Evolutionary conservation across 2,113 vertebrate genomes (phyloP).

Genomic region (Myrmophylax atrothorax): DNA sequence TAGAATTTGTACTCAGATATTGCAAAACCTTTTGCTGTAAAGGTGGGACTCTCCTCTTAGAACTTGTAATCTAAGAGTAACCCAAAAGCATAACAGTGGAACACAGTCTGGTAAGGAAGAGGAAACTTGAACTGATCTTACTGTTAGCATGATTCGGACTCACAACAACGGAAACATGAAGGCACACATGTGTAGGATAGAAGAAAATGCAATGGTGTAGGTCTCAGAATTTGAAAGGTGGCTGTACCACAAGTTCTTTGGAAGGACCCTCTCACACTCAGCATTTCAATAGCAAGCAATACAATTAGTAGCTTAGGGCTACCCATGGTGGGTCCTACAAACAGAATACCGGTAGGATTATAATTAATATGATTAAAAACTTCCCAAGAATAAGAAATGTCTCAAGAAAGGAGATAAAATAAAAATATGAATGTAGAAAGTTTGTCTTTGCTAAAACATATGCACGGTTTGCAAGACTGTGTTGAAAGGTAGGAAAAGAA

Average conservation of each 20-base stretch:
- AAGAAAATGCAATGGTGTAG: background rate
- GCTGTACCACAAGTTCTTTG: background rate
- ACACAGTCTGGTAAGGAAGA: background rate
- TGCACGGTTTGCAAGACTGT: background rate
- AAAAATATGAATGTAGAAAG: background rate
- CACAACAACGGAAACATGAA: background rate
- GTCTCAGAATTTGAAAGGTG: background rate
- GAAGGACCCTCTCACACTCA: background rate
- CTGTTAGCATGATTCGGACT: background rate
- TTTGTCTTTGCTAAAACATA: background rate
- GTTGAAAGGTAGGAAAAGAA: background rate
- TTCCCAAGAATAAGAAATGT: background rate
- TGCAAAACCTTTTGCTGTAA: background rate
- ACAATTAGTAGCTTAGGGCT: background rate
- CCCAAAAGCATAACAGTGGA: background rate
- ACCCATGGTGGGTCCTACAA: background rate
- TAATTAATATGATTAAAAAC: background rate
- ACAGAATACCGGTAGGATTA: background rate
- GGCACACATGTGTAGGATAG: background rate
- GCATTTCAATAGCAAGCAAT: background rate
- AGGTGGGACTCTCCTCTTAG: background rate
- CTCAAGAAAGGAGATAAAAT: background rate
- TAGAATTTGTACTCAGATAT: background rate
- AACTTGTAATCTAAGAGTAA: background rate
- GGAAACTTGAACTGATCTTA: background rate